phyloP scores from a whole-genome alignment of 2,888 invertebrate species.

The Chirona hameri region DNA sequence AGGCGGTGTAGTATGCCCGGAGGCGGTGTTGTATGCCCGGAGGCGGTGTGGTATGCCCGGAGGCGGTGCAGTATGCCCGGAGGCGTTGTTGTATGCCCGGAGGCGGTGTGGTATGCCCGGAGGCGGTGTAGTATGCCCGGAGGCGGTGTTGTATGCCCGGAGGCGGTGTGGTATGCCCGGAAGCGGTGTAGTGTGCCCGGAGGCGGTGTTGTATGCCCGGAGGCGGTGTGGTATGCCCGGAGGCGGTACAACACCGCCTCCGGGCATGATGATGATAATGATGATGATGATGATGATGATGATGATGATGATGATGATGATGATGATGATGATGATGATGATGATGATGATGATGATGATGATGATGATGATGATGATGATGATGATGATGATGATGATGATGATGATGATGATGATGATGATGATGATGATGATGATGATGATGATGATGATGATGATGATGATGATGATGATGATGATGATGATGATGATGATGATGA shows the following conservation, averaged over 20 bases:
- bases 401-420: not conserved
- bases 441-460: not conserved
- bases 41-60: no score
- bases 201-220: no score
- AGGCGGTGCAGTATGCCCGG: no score
- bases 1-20: no score
- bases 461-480: not conserved
- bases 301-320: not conserved
- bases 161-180: no score
- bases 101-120: no score
- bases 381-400: not conserved
- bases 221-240: no score
- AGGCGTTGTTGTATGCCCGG: no score
- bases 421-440: not conserved
- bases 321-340: slow-evolving; percentile 1
- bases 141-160: no score
- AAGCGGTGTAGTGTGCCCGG: no score
- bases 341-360: slow-evolving; percentile 27
- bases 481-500: not conserved
- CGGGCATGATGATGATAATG: not conserved
- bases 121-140: no score
- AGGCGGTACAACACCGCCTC: not conserved
- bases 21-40: no score
- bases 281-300: not conserved
- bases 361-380: slow-evolving; percentile 28